phyloP scores from a whole-genome alignment of 2,797 vertebrate species.

The Leucoraja ocellata region DNA sequence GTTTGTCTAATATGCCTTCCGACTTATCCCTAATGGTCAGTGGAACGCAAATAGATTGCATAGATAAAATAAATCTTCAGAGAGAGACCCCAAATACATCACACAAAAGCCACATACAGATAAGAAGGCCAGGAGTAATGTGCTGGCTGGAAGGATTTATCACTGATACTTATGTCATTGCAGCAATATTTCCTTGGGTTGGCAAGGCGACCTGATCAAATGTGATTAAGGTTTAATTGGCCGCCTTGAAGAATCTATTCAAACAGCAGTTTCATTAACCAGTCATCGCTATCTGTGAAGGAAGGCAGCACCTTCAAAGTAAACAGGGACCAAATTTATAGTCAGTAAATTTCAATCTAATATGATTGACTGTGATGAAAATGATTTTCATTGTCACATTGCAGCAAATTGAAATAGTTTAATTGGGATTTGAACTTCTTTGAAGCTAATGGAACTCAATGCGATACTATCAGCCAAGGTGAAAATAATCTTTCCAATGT shows the following conservation, averaged over 20 bases:
- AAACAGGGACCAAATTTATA: slow-evolving; percentile 22
- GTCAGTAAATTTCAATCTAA: slow-evolving; percentile 33
- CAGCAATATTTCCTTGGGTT: slow-evolving; percentile 25
- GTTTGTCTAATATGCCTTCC: neutral
- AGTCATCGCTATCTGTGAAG: neutral
- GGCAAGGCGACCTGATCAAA: slow-evolving; percentile 5
- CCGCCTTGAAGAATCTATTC: slow-evolving; percentile 23
- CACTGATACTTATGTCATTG: neutral
- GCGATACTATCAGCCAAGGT: neutral
- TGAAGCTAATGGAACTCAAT: slow-evolving; percentile 1
- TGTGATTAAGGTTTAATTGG: slow-evolving; percentile 26
- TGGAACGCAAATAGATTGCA: slow-evolving; percentile 1
- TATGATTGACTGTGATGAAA: slow-evolving; percentile 28
- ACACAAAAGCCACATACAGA: neutral
- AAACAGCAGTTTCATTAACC: slow-evolving; percentile 31
- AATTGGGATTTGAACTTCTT: slow-evolving; percentile 27
- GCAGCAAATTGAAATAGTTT: neutral
- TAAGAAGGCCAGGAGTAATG: slow-evolving; percentile 16
- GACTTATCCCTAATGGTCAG: neutral
- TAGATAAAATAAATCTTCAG: slow-evolving; percentile 1
- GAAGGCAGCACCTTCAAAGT: slow-evolving; percentile 9
- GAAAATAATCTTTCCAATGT: slow-evolving; percentile 16
- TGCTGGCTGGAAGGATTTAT: neutral
- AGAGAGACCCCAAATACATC: neutral
- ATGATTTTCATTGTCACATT: neutral